Conservation (phyloP, 2,113 vertebrate species). For the Lycaon pictus region DNA sequence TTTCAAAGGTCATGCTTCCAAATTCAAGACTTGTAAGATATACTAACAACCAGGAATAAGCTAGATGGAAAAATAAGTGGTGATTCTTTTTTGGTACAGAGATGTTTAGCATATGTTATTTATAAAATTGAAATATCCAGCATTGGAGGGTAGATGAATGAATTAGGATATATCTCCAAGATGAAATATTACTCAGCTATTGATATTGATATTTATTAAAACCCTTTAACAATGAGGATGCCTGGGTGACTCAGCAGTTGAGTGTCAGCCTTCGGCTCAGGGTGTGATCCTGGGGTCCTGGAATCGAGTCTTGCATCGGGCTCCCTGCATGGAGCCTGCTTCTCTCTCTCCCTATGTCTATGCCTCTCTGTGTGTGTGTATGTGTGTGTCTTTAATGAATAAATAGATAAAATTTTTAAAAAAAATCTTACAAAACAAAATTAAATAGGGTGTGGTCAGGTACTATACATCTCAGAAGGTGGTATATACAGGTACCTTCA, state of each 20-base stretch:
- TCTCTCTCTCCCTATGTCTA: not conserved
- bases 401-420: not conserved
- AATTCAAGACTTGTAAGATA: constrained; percentile 28
- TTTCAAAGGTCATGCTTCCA: constrained; percentile 63
- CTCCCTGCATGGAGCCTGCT: not conserved
- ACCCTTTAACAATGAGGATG: not conserved
- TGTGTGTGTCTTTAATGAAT: not conserved
- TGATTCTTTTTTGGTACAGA: not conserved
- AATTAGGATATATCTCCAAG: not conserved
- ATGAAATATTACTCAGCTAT: constrained; percentile 9
- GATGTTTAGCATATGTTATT: not conserved
- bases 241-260: not conserved
- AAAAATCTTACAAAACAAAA: not conserved
- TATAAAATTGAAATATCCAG: constrained; percentile 25
- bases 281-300: not conserved
- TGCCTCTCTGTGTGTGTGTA: not conserved
- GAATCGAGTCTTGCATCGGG: not conserved
- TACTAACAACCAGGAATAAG: constrained; percentile 6
- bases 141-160: not conserved
- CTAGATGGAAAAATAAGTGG: not conserved
- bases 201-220: constrained; percentile 1
- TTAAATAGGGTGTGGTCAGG: not conserved
- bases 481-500: too few relatives aligned
- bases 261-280: not conserved
- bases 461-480: not conserved